Evolutionary conservation across 2,797 vertebrate genomes (phyloP).

Genomic region (Anisognathus igniventris): DNA sequence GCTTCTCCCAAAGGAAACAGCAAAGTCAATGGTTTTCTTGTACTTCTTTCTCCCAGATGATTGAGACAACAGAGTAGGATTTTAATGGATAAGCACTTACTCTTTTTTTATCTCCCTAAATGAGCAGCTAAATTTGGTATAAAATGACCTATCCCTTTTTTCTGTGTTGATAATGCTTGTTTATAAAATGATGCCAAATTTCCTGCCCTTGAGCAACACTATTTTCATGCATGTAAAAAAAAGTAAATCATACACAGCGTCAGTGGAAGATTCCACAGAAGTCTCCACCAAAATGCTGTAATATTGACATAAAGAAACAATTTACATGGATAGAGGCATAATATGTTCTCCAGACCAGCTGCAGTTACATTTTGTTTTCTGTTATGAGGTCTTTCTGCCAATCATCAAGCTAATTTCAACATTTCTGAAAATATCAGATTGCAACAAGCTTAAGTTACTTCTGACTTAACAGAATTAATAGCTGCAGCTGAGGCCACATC

Average conservation of each 20-base stretch:
- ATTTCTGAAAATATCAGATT: not conserved
- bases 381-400: not conserved
- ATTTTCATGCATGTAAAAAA: not conserved
- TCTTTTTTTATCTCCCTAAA: conserved; percentile 29
- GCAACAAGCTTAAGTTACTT: not conserved
- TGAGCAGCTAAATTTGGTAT: conserved; percentile 29
- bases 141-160: conserved; percentile 1
- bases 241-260: not conserved
- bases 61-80: not conserved
- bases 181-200: conserved; percentile 16
- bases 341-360: not conserved
- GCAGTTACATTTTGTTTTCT: not conserved
- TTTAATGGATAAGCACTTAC: conserved; percentile 27
- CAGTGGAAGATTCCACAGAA: conserved; percentile 9
- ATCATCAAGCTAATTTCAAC: not conserved
- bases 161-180: conserved; percentile 2
- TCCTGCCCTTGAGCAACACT: conserved; percentile 20
- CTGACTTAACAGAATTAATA: not conserved
- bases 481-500: not conserved
- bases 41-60: not conserved
- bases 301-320: conserved; percentile 19
- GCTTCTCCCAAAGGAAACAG: conserved; percentile 37
- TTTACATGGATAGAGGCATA: not conserved
- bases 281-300: conserved; percentile 5
- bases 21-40: conserved; percentile 34